Base-by-base conservation (phyloP, 1,140 invertebrate species). In the Ostrea denselamellosa region DNA sequence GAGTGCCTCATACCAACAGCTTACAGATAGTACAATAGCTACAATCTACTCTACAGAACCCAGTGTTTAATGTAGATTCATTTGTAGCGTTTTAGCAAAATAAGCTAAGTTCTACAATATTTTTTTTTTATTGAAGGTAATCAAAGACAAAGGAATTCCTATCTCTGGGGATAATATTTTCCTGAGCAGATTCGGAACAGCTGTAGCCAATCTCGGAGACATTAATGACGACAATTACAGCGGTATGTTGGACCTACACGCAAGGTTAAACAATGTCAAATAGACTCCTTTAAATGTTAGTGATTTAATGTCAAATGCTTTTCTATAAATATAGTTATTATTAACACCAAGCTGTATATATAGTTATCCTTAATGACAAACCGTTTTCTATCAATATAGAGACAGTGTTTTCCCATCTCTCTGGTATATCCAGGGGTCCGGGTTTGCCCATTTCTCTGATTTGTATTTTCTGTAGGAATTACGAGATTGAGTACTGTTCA, bases 191-290 rank as follows among this genome's bases (percentile, higher is more conserved):
- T 99, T 99, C 94, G 98, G 98, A 22, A 95, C 98, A 81, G 96
- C 98, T 0, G 90, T 99, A 7, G 96, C 97, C n/a, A 96, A 96
- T 0, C 94, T 99, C 25, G 98, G 98, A 12, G 98, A 99, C 93
- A 97, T 99, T 81, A 98, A 99, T 95, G 96, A 97, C 86, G 98
- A 99, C 95, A 97, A 97, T 10, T 96, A 90, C 89, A 91, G 95
- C 89, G 95, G 94, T 95, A 8, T 77, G 10, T 77, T 3, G 28
- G 12, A 77, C 9, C 28, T n/a, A 25, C 19, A 12, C 54, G 56
- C 0, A 62, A 19, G 17, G 19, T 4, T 62, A 4, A 19, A 19
- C n/a, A 19, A 19, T 0, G 0, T 19, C 17, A 62, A 62, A 19
- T n/a, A 19, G 56, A 62, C 17, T 19, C 14, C 9, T 17, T 56